Base-by-base conservation (phyloP, 2,113 vertebrate genomes). In the Rhegmatorhina hoffmannsi region DNA sequence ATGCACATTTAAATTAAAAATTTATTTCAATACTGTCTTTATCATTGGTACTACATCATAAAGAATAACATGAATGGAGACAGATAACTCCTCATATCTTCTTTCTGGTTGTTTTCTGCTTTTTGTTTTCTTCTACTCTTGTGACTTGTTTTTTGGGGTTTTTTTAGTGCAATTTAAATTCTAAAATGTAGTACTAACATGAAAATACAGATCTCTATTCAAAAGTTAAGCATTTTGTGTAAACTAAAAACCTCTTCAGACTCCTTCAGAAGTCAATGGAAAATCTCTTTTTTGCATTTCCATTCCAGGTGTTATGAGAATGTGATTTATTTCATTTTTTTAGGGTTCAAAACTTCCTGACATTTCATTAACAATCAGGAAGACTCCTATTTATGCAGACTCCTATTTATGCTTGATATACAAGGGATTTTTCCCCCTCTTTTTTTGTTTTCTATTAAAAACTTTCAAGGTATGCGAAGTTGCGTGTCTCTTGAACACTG, bases 71-170 rank as follows among this genome's bases (percentile, higher is more conserved):
- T 36, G 21, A 86, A 55, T 17, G 10, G 17, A 78, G 17, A 76
- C 2, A 0, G 0, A 5, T 63, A n/a, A 9, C 6, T 20, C 43
- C 19, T 53, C 24, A 5, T 29, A 43, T 31, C 8, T 56, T 21
- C 24, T 70, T 5, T 68, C 12, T 40, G 10, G 11, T 16, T 53
- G 6, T 36, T 87, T 92, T 53, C 10, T 38, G 5, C 3, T 10
- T 46, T 18, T 46, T 14, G 11, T 10, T 23, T 64, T 0, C 0
- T 44, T 58, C 3, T 52, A 5, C 36, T 44, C 4, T 59, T 58
- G 70, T 31, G 47, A 1, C 8, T 17, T 19, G 6, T 17, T 19
- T 1, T 15, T 89, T 19, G 40, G 40, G 12, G 1, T 1, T 7
- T 34, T 36, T 70, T 43, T 44, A 44, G 2, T 20, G 11, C 1